Evolutionary conservation across 2,113 vertebrate genomes (phyloP).

Genomic region (Casuarius casuarius): DNA sequence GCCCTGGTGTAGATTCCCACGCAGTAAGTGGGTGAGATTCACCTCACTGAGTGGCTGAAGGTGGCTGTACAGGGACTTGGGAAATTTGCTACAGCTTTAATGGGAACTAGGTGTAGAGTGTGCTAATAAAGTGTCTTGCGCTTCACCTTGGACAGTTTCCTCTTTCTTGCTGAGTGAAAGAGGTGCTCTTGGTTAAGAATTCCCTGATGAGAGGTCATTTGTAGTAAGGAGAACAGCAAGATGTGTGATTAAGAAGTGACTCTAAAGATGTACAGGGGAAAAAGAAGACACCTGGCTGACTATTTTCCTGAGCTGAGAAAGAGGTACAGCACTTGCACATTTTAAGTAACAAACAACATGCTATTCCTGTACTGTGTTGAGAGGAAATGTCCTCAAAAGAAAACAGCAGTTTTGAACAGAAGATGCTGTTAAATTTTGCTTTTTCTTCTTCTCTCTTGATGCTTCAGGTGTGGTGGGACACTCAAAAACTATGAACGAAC

Average conservation of each 20-base stretch:
- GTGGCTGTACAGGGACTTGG: neutral
- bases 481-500: neutral
- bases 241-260: neutral
- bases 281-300: neutral
- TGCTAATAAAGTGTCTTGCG: accelerated
- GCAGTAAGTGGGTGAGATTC: neutral
- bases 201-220: neutral
- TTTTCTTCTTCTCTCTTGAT: neutral
- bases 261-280: neutral
- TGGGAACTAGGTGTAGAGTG: neutral
- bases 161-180: neutral
- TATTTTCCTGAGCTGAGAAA: neutral
- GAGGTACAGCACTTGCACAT: neutral
- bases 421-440: neutral
- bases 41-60: neutral
- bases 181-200: neutral
- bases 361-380: neutral
- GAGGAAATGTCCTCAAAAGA: neutral
- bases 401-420: neutral
- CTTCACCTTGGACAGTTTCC: neutral
- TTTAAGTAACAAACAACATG: neutral
- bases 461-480: neutral
- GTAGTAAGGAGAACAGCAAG: neutral
- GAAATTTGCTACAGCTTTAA: neutral
- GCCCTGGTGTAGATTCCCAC: neutral